Evolutionary conservation across 64 coral and sea anemone species (phyloP), one percentile per base, ranked within the genome.

Genomic region (Porites lutea): DNA sequence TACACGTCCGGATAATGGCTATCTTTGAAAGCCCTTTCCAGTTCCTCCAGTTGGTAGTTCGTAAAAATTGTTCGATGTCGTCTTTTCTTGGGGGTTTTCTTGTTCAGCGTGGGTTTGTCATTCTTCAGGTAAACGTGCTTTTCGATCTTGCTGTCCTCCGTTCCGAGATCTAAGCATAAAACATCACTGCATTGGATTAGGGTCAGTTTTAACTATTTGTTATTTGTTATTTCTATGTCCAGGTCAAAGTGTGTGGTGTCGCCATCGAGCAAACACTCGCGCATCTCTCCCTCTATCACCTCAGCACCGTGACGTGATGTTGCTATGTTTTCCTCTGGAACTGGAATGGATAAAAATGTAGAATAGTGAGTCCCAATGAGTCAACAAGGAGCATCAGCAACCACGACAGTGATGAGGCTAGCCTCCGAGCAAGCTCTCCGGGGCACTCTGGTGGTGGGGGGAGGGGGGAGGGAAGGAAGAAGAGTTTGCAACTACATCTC

Each of bases 1-100:
- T 99, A 99, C 15, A 99, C 97, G 78, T 99, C 97, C 2, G 97
- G 97, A 19, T 99, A 99, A 47, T 99, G 97, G 65, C 97, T 99
- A 6, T 99, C 97, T 67, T 99, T 99, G 52, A 99, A 99, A 5
- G 97, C 94, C 59, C 96, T 96, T 76, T 99, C 97, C 23, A 99
- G 45, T 65, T 99, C 97, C 86, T 99, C 97, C 13, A 99, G 88
- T 76, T 99, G 97, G 43, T 96, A 93, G 80, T 96, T 99, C 46
- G 97, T 99, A 66, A 99, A 99, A 23, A 99, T 99, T 12, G 97
- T 99, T 4, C 97, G 73, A 81, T 99, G 97, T 21, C 97, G 71
- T 47, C 97, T 78, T 71, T 99, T 99, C 78, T 99, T 99, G 45
- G 81, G 81, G 6, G 92, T 52, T 68, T 99, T 99, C 63, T 99